Conservation (phyloP, 2,888 invertebrate species). For the Caenorhabditis zanzibari region DNA sequence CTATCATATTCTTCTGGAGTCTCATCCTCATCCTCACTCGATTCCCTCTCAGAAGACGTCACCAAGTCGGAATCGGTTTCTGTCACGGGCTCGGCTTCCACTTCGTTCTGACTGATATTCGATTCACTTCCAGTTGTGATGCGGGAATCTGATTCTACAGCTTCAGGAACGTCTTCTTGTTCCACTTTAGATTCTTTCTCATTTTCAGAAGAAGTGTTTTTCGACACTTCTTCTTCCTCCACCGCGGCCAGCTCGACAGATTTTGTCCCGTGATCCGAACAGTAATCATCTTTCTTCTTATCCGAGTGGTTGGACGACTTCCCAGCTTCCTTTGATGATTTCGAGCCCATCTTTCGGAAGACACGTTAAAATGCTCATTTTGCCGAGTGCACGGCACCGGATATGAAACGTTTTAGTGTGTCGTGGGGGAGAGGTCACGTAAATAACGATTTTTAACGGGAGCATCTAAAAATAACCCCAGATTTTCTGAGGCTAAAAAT, state of each 20-base stretch:
- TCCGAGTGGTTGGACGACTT: background rate
- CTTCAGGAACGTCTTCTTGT: background rate
- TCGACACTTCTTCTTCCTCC: background rate
- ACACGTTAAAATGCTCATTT: background rate
- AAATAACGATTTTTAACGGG: too few relatives aligned
- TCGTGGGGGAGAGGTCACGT: background rate
- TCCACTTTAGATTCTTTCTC: background rate
- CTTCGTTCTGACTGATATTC: background rate
- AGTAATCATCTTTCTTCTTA: too few relatives aligned
- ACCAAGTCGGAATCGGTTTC: background rate
- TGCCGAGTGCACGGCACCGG: background rate
- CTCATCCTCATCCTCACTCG: background rate
- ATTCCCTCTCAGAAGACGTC: background rate
- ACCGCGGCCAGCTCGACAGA: too few relatives aligned
- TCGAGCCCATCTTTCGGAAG: slow-evolving; percentile 9
- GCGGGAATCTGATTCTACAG: slow-evolving; percentile 12
- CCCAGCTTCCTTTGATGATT: background rate
- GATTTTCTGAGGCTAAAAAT: too few relatives aligned
- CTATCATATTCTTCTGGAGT: slow-evolving; percentile 6
- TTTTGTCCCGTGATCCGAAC: too few relatives aligned
- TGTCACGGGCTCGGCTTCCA: background rate
- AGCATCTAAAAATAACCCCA: too few relatives aligned
- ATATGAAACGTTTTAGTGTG: slow-evolving; percentile 1
- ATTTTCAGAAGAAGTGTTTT: background rate
- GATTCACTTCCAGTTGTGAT: slow-evolving; percentile 18